A percentile compares a stretch with the other conserved stretches of the same genome.
phyloP scores from a whole-genome alignment of 2,888 invertebrate species.

The Saturnia japonica region DNA sequence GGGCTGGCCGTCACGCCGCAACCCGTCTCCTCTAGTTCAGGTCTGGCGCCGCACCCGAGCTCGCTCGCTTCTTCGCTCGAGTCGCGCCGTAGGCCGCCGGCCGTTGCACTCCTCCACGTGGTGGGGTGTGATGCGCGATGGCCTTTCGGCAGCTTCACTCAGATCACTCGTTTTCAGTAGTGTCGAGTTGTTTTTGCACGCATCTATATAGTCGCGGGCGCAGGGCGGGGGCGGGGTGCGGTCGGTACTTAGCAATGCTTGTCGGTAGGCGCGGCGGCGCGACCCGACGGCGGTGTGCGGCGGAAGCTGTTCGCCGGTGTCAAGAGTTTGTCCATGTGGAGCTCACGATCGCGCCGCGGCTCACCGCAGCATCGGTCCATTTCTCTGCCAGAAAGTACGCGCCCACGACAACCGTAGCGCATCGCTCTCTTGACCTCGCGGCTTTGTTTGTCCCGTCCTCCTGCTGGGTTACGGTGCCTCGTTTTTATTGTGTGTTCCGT shows the following conservation, averaged over 20 bases:
- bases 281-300: slow-evolving; percentile 85
- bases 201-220: slow-evolving; percentile 71
- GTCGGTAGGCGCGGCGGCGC: slow-evolving; percentile 77
- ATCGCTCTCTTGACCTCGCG: slow-evolving; percentile 72
- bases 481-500: slow-evolving; percentile 72
- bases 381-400: slow-evolving; percentile 93
- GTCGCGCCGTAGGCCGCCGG: slow-evolving; percentile 66
- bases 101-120: slow-evolving; percentile 28
- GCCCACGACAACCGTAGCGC: slow-evolving; percentile 71
- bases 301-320: slow-evolving; percentile 90
- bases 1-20: slow-evolving; percentile 85
- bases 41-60: slow-evolving; percentile 79
- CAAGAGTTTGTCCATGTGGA: slow-evolving; percentile 90
- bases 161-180: slow-evolving; percentile 78
- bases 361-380: slow-evolving; percentile 91
- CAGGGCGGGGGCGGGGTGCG: slow-evolving; percentile 70
- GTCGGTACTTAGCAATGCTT: slow-evolving; percentile 74
- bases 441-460: slow-evolving; percentile 77
- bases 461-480: slow-evolving; percentile 68
- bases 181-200: slow-evolving; percentile 76
- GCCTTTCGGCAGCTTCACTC: slow-evolving; percentile 67
- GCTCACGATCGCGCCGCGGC: slow-evolving; percentile 84
- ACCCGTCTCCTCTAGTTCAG: slow-evolving; percentile 87
- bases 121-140: slow-evolving; percentile 36
- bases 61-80: slow-evolving; percentile 69